phyloP scores from a whole-genome alignment of 64 coral and sea anemone genomes.

The Exaiptasia diaphana region DNA sequence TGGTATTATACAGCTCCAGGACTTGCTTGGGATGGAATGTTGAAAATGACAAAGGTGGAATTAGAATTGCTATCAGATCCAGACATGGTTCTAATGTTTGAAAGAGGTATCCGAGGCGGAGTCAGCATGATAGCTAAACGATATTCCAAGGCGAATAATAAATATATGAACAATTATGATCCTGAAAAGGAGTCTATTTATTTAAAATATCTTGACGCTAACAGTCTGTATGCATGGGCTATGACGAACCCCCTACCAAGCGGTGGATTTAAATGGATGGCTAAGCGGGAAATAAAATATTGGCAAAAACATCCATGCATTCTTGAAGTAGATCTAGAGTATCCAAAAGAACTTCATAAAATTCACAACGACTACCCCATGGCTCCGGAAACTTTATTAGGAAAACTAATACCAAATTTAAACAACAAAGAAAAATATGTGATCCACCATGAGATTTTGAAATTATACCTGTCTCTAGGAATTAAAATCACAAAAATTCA shows the following conservation, averaged over 20 bases:
- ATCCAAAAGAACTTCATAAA: neutral
- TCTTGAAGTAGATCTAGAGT: neutral
- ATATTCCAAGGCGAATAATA: too few species aligned
- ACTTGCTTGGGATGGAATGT: too few species aligned
- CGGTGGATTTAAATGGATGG: neutral
- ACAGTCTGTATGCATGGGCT: neutral
- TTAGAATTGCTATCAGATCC: too few species aligned
- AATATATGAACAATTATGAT: neutral
- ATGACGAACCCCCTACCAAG: neutral
- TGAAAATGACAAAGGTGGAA: too few species aligned
- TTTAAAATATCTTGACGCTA: neutral
- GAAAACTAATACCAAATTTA: neutral
- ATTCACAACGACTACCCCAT: neutral
- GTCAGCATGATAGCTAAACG: too few species aligned
- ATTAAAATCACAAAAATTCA: neutral
- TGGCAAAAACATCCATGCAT: neutral
- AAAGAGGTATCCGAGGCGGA: too few species aligned
- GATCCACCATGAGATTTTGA: neutral
- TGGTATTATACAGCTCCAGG: too few species aligned
- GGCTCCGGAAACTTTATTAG: neutral
- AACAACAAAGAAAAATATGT: neutral
- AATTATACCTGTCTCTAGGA: neutral
- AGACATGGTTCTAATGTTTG: too few species aligned
- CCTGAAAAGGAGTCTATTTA: neutral
- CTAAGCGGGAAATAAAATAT: neutral